Evolutionary conservation across 2,888 invertebrate genomes (phyloP).

Genomic region (Lacanobia wlatinum): DNA sequence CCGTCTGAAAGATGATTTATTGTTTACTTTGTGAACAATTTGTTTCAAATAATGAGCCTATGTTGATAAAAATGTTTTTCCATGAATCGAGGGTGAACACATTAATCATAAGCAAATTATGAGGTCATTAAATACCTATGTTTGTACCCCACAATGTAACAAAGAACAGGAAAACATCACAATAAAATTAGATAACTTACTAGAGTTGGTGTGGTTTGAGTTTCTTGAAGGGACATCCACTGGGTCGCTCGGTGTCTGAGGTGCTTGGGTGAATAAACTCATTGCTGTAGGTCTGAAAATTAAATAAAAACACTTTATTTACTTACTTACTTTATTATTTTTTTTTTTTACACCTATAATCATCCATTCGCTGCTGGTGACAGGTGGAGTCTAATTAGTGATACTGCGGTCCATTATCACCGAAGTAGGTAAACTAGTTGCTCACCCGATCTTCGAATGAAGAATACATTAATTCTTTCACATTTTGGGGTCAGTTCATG

Average conservation of each 20-base stretch:
- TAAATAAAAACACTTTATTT: neutral
- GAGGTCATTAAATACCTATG: conserved; percentile 21
- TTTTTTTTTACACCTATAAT: too few relatives aligned
- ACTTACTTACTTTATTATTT: too few relatives aligned
- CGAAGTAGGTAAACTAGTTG: neutral
- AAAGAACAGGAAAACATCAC: conserved; percentile 43
- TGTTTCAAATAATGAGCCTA: neutral
- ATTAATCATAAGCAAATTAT: conserved; percentile 43
- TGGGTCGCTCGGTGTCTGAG: conserved; percentile 91
- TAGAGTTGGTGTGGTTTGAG: conserved; percentile 74
- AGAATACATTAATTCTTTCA: neutral
- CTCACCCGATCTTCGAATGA: too few relatives aligned
- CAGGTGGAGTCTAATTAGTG: neutral
- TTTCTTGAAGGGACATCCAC: conserved; percentile 91
- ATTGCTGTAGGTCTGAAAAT: conserved; percentile 91
- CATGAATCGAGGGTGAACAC: conserved; percentile 11
- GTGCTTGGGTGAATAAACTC: conserved; percentile 91
- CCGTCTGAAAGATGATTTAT: conserved; percentile 8
- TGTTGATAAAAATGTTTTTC: conserved; percentile 6
- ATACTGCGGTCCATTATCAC: neutral
- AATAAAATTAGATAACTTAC: conserved; percentile 71
- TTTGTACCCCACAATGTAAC: conserved; percentile 8
- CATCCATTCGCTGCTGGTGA: neutral
- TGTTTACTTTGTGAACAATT: neutral
- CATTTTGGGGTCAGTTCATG: neutral